Base-by-base conservation (phyloP, 2,113 vertebrate genomes). In the Polypterus bichir region DNA sequence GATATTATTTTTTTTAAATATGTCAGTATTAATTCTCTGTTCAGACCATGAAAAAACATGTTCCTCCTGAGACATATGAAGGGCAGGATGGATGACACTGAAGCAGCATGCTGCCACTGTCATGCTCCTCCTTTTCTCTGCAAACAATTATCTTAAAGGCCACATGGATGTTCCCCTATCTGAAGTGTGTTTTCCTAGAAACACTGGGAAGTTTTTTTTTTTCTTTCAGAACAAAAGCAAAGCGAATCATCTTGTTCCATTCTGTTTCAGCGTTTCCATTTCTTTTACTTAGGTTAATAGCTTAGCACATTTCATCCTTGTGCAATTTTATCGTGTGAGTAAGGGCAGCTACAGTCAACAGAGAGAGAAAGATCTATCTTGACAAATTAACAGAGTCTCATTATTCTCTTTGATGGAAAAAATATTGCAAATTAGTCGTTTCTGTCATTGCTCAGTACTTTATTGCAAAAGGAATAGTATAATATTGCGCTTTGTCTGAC, bases 61-160 rank as follows among this genome's bases (percentile, higher is more conserved):
- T 44, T 5, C 56, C 56, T 58, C 44, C 7, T 6, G 56, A 58
- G 56, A 58, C 56, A 7, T 58, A 7, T 44, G 56, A 58, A 58
- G 11, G 56, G 56, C 56, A 58, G 56, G 56, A 9, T 27, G 56
- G 27, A 45, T 58, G 56, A 58, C 44, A 58, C 44, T 58, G 56
- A 58, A 58, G 27, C 56, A n/a, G 7, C 46, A 7, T 58, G 56
- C 27, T 11, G 44, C 46, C 56, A 11, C 7, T 58, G 44, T 58
- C 27, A 58, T 9, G 56, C 44, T 45, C 56, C 56, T 45, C 27
- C 27, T 27, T 45, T 58, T 58, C 46, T 58, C 44, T 58, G 11
- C 56, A 58, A 58, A 9, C 46, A 58, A 58, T 58, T 58, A 58
- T 58, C 56, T 45, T 7, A 58, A 58, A 45, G 56, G n/a, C 56